Percentiles rank a stretch among this genome's conserved stretches.
phyloP scores from a whole-genome alignment of 1,140 invertebrate species.

The Penaeus chinensis region DNA sequence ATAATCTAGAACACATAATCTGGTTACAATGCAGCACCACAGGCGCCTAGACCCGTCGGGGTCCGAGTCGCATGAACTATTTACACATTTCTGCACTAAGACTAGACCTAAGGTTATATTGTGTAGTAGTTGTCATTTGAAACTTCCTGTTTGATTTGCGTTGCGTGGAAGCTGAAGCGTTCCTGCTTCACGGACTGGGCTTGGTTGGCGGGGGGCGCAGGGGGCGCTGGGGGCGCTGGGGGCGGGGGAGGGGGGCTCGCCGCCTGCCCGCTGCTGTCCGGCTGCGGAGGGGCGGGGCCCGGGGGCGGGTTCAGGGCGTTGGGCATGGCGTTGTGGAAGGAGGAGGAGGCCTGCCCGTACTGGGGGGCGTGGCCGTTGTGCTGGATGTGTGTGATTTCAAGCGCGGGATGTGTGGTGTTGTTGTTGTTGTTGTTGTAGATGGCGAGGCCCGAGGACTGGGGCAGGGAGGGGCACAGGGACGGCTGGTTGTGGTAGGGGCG shows the following conservation, averaged over 20 bases:
- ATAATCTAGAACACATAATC: too few relatives aligned
- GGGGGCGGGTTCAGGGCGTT: slow-evolving; percentile 21
- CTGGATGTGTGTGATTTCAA: slow-evolving; percentile 16
- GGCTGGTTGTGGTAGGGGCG: slow-evolving; percentile 45
- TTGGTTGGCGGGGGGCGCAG: too few relatives aligned
- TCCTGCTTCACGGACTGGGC: slow-evolving; percentile 41
- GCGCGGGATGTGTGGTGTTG: slow-evolving; percentile 13
- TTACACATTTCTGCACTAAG: too few relatives aligned
- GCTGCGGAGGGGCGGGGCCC: slow-evolving; percentile 49
- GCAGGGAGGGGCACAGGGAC: slow-evolving; percentile 26
- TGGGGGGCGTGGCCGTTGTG: slow-evolving; percentile 43
- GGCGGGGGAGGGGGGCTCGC: slow-evolving; percentile 41
- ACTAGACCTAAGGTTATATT: slow-evolving; percentile 35
- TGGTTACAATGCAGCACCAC: too few relatives aligned
- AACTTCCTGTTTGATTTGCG: slow-evolving; percentile 57
- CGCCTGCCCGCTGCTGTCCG: slow-evolving; percentile 53
- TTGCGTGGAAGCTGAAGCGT: slow-evolving; percentile 37
- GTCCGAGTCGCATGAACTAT: too few relatives aligned
- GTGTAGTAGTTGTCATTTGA: slow-evolving; percentile 47
- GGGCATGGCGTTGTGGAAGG: slow-evolving; percentile 17
- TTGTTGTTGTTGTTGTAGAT: slow-evolving; percentile 6
- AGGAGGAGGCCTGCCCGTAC: slow-evolving; percentile 40
- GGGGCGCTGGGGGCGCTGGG: too few relatives aligned
- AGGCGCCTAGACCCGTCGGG: too few relatives aligned
- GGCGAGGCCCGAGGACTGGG: slow-evolving; percentile 32